phyloP scores from a whole-genome alignment of 2,888 invertebrate genomes.

The Junonia oenone region DNA sequence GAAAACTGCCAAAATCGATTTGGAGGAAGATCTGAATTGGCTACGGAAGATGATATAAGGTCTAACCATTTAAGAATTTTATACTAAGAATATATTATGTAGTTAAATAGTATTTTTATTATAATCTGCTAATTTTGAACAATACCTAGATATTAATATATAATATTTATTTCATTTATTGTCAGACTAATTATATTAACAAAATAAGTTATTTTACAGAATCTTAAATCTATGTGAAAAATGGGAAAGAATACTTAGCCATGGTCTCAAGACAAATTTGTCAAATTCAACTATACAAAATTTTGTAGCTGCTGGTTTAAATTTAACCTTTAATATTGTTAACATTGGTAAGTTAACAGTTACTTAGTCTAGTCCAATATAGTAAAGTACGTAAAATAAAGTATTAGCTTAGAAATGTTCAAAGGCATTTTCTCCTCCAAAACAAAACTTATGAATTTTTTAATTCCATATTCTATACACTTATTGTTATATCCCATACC shows the following conservation, averaged over 20 bases:
- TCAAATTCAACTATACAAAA: constrained; percentile 68
- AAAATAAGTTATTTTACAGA: constrained; percentile 42
- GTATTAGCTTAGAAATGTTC: too few species aligned
- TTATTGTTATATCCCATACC: too few species aligned
- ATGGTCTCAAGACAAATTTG: constrained; percentile 85
- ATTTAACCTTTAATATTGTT: constrained; percentile 71
- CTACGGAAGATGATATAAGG: constrained; percentile 90
- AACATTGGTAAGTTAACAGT: constrained; percentile 76
- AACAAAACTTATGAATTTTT: too few species aligned
- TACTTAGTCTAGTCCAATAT: too few species aligned
- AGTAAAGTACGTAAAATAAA: too few species aligned
- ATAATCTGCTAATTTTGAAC: too few species aligned
- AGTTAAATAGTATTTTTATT: too few species aligned
- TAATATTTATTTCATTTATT: too few species aligned
- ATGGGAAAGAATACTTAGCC: constrained; percentile 87
- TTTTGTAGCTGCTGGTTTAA: constrained; percentile 69
- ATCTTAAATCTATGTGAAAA: constrained; percentile 83
- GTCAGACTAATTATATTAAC: too few species aligned
- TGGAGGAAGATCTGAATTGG: constrained; percentile 92
- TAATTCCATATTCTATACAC: too few species aligned
- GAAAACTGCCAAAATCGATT: constrained; percentile 92
- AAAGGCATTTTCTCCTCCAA: too few species aligned
- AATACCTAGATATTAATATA: too few species aligned
- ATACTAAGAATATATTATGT: not conserved
- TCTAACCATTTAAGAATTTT: constrained; percentile 28